These are phyloP conservation scores for Diadegma fenestrale DNA, from an alignment of 2,888 invertebrate species.

Conservation along the genomic window DNA sequence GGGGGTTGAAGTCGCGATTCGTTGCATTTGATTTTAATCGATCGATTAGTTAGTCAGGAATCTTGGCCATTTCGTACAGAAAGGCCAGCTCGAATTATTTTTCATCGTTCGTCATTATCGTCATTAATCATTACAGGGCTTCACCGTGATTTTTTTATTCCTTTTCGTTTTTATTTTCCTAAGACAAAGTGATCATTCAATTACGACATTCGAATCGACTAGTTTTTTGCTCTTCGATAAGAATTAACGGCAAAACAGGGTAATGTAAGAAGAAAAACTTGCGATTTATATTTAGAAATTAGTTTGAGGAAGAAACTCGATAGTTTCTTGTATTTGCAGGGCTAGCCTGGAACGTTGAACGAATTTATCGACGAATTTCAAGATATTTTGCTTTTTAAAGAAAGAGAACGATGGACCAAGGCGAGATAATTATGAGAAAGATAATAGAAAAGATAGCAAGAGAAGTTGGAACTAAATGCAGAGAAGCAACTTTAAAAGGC, in stretches of 20 bases:
- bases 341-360: constrained; percentile 19
- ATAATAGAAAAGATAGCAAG: constrained; percentile 27
- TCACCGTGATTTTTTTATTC: constrained; percentile 52
- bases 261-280: constrained; percentile 38
- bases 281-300: constrained; percentile 40
- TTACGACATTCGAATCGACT: background rate
- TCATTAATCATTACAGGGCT: constrained; percentile 71
- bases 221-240: background rate
- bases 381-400: constrained; percentile 47
- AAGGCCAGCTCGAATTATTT: constrained; percentile 32
- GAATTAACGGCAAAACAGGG: constrained; percentile 54
- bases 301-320: constrained; percentile 60
- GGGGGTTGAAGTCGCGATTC: constrained; percentile 46
- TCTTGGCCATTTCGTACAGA: constrained; percentile 40
- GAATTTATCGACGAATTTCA: background rate
- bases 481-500: constrained; percentile 39
- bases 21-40: constrained; percentile 21
- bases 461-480: constrained; percentile 40
- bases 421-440: constrained; percentile 39
- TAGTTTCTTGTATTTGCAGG: constrained; percentile 52
- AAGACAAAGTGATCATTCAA: background rate
- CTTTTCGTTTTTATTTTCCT: constrained; percentile 44
- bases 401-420: constrained; percentile 48
- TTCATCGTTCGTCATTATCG: constrained; percentile 57
- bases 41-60: constrained; percentile 58